Evolutionary conservation across 2,797 vertebrate species (phyloP).

Genomic region (Sebastes trivittatus): DNA sequence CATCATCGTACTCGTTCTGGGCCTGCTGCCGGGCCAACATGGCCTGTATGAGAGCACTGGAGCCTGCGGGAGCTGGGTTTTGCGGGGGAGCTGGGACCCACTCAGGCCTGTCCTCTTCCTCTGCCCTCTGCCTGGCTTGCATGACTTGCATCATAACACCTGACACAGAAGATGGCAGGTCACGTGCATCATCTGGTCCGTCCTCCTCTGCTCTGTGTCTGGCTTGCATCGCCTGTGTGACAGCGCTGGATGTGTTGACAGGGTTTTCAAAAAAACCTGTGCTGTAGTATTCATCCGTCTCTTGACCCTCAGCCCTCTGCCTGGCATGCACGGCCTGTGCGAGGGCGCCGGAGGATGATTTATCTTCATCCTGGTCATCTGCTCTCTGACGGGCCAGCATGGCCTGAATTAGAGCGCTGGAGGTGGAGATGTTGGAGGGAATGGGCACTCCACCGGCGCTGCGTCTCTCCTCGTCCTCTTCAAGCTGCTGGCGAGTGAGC

Average conservation of each 20-base stretch:
- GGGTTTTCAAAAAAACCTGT: conserved; percentile 9
- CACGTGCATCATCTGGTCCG: background rate
- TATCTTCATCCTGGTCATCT: background rate
- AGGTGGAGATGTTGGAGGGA: conserved; percentile 52
- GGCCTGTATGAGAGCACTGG: conserved; percentile 80
- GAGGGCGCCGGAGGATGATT: conserved; percentile 4
- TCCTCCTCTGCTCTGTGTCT: conserved; percentile 43
- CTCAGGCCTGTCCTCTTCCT: conserved; percentile 46
- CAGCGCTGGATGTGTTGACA: background rate
- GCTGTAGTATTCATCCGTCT: conserved; percentile 7
- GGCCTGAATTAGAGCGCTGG: conserved; percentile 51
- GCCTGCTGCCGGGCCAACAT: conserved; percentile 79
- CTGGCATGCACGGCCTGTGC: conserved; percentile 27
- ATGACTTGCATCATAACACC: conserved; percentile 68
- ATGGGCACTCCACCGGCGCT: conserved; percentile 14
- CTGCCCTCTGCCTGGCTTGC: conserved; percentile 64
- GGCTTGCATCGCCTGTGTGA: conserved; percentile 45
- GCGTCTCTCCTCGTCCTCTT: conserved; percentile 43
- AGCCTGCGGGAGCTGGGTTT: conserved; percentile 33
- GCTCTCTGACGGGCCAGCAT: conserved; percentile 52
- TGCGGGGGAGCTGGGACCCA: conserved; percentile 15
- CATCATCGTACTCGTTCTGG: conserved; percentile 79
- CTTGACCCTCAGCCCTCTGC: conserved; percentile 24
- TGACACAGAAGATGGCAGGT: conserved; percentile 14
- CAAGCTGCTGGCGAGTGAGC: conserved; percentile 56